Conservation (phyloP, 2,113 vertebrate species). For the Lonchura striata region DNA sequence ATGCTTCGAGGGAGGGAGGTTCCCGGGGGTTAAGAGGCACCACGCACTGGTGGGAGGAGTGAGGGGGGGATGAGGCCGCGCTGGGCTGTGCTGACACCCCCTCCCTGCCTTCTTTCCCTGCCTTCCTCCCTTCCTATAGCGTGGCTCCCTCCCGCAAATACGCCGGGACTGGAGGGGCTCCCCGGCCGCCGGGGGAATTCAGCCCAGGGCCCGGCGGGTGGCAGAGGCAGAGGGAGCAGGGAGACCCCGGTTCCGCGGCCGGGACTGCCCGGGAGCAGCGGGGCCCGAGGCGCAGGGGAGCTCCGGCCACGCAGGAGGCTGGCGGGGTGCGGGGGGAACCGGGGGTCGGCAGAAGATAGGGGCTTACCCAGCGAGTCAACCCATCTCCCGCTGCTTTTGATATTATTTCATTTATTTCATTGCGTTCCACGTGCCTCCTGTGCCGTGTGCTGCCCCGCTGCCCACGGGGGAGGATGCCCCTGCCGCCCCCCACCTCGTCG, state of each 20-base stretch:
- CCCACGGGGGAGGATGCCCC: not conserved
- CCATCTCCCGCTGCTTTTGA: not conserved
- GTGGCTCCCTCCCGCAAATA: not conserved
- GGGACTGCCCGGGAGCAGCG: not conserved
- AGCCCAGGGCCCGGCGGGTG: not conserved
- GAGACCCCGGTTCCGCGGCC: not conserved
- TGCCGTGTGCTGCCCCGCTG: not conserved
- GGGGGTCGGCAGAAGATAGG: not conserved
- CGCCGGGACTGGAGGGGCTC: not conserved
- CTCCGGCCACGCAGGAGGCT: not conserved
- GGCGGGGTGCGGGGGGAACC: not conserved
- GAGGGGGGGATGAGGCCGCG: not conserved
- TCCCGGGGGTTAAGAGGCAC: conserved; percentile 21
- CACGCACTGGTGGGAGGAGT: conserved; percentile 28
- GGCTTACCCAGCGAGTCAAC: not conserved
- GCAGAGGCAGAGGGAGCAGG: not conserved
- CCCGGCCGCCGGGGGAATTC: not conserved
- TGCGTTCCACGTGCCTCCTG: not conserved
- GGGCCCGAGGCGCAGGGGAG: not conserved
- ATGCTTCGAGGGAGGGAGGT: conserved; percentile 65
- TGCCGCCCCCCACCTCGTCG: not conserved
- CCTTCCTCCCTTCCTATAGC: not conserved
- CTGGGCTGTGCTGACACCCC: not conserved
- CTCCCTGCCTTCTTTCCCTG: not conserved
- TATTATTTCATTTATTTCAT: not conserved